A percentile compares a stretch with the other conserved stretches of the same genome.
Evolutionary conservation across 92 coral and sea anemone genomes (phyloP).

Genomic region (Chrysogorgia sp.): DNA sequence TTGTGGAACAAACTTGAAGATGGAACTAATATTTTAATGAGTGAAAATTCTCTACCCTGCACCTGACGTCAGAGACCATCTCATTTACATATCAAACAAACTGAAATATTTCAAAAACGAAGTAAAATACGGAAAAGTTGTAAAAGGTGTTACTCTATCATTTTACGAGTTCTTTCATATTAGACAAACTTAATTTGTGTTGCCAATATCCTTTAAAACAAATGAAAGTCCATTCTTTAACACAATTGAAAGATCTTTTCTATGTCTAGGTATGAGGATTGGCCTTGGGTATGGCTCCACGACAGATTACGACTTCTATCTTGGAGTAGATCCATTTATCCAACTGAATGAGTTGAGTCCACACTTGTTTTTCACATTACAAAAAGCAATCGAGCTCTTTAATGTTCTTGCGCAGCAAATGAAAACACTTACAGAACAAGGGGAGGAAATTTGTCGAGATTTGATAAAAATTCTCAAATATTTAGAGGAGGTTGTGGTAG

Average conservation of each 20-base stretch:
- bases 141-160: no score
- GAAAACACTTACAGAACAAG: constrained; percentile 70
- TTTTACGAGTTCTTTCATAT: no score
- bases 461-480: constrained; percentile 67
- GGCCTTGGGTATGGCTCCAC: constrained; percentile 85
- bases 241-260: not conserved
- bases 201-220: no score
- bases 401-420: constrained; percentile 72
- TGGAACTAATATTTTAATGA: no score
- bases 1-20: no score
- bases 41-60: no score
- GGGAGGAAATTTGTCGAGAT: constrained; percentile 72
- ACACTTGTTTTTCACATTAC: constrained; percentile 65
- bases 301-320: constrained; percentile 88
- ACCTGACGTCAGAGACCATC: no score
- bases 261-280: constrained; percentile 78
- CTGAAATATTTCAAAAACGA: no score
- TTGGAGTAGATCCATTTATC: constrained; percentile 80
- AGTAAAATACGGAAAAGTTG: no score
- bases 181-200: no score
- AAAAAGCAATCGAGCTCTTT: constrained; percentile 76
- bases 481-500: constrained; percentile 63
- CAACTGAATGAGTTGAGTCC: constrained; percentile 77
- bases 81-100: no score
- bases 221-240: not conserved